Percentiles rank a stretch among this genome's conserved stretches.
Conservation (phyloP, 2,888 invertebrate species). For the Rhorus exstirpatorius region DNA sequence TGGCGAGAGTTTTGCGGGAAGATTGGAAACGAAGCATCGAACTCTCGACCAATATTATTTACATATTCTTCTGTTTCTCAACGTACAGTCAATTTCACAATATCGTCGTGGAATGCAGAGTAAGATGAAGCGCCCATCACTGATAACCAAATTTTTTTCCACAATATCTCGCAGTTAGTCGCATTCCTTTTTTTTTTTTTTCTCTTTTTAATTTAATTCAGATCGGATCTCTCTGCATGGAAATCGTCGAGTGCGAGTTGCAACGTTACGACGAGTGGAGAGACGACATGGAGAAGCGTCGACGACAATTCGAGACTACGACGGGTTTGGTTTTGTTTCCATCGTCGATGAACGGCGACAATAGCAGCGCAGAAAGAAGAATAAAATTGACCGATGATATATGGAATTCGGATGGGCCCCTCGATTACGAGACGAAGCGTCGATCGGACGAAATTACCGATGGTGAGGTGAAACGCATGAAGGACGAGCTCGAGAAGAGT, state of each 20-base stretch:
- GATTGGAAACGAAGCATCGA: conserved; percentile 99
- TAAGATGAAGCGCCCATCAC: conserved; percentile 81
- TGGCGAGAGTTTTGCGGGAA: conserved; percentile 97
- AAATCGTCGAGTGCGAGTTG: conserved; percentile 97
- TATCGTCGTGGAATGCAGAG: conserved; percentile 97
- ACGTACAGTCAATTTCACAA: conserved; percentile 98
- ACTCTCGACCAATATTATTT: conserved; percentile 97
- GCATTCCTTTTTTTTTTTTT: conserved; percentile 8
- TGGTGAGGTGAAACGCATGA: conserved; percentile 85
- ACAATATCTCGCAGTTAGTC: not conserved
- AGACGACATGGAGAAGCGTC: conserved; percentile 89
- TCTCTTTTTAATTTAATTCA: conserved; percentile 80
- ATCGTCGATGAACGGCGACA: conserved; percentile 76
- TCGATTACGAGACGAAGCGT: conserved; percentile 82
- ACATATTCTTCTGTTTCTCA: conserved; percentile 99
- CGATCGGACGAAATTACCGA: conserved; percentile 80
- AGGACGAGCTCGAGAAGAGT: conserved; percentile 93
- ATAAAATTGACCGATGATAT: conserved; percentile 82
- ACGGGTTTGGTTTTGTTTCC: conserved; percentile 83
- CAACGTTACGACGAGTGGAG: conserved; percentile 97
- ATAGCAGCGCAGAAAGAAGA: conserved; percentile 80
- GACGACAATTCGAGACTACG: conserved; percentile 85
- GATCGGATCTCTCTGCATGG: conserved; percentile 98
- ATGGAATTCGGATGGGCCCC: conserved; percentile 82
- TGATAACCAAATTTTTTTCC: not conserved